Evolutionary conservation across 2,888 invertebrate species (phyloP).

Genomic region (Monoplex corrugatus): DNA sequence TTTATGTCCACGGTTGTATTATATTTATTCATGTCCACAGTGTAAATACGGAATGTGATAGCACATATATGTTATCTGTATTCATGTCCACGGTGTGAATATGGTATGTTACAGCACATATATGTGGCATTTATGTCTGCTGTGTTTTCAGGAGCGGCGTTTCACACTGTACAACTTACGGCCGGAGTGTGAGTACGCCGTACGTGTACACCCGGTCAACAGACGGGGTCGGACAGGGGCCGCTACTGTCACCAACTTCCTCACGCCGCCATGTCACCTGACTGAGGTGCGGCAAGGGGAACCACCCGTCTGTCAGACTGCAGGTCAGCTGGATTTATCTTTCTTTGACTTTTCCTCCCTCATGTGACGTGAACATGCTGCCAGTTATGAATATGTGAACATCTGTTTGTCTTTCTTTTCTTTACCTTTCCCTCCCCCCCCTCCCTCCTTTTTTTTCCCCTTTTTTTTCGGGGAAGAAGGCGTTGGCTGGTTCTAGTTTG

Average conservation of each 20-base stretch:
- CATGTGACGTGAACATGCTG: no score
- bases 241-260: constrained; percentile 56
- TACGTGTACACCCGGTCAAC: constrained; percentile 67
- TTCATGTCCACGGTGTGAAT: no score
- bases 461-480: no score
- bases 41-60: no score
- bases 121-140: no score
- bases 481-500: no score
- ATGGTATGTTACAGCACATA: no score
- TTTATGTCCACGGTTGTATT: no score
- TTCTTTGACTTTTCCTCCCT: neutral
- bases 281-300: constrained; percentile 59
- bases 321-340: neutral
- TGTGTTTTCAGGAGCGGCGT: constrained; percentile 64
- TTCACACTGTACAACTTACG: constrained; percentile 74
- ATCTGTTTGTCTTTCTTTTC: neutral
- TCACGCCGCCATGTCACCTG: constrained; percentile 65
- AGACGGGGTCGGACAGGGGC: constrained; percentile 56
- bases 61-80: no score
- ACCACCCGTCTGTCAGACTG: constrained; percentile 63
- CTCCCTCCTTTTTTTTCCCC: no score
- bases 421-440: neutral
- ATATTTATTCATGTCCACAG: no score
- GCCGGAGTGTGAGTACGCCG: constrained; percentile 73
- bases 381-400: no score